Percentiles rank a stretch among this genome's conserved stretches.
These are phyloP conservation scores for Danionella cerebrum DNA, from an alignment of 2,113 vertebrate genomes.

Conservation along the genomic window DNA sequence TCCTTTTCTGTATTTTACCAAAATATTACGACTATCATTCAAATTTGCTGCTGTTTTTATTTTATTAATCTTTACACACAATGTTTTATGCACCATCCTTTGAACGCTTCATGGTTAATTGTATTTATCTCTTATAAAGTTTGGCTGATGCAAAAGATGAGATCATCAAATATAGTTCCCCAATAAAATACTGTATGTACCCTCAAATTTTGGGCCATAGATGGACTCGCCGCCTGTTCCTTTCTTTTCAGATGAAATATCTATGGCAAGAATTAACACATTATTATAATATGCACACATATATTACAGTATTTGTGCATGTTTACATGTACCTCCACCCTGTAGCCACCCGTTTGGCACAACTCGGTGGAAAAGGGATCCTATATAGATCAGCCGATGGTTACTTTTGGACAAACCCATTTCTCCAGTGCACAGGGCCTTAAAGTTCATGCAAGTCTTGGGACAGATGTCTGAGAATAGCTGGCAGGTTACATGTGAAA, in stretches of 20 bases:
- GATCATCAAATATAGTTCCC: too few relatives aligned
- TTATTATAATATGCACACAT: too few relatives aligned
- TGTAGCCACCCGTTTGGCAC: conserved; percentile 83
- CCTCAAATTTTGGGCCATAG: conserved; percentile 77
- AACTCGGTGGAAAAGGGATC: conserved; percentile 76
- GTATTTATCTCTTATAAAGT: too few relatives aligned
- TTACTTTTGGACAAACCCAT: conserved; percentile 48
- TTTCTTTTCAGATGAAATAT: conserved; percentile 66
- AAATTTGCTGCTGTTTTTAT: too few relatives aligned
- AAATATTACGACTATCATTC: too few relatives aligned
- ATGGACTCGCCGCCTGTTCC: conserved; percentile 75
- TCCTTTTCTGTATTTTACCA: background rate
- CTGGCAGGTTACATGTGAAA: conserved; percentile 49
- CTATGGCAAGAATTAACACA: conserved; percentile 52
- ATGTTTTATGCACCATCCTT: too few relatives aligned
- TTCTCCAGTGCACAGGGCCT: conserved; percentile 71
- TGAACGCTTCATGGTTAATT: too few relatives aligned
- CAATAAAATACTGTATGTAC: too few relatives aligned
- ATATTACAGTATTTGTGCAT: background rate
- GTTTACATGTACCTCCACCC: conserved; percentile 71
- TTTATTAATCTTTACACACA: too few relatives aligned
- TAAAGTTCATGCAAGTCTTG: conserved; percentile 82
- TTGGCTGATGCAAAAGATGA: too few relatives aligned
- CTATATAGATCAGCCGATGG: conserved; percentile 67
- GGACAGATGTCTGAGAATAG: conserved; percentile 78